phyloP scores from a whole-genome alignment of 2,113 vertebrate species.

The Sylvia atricapilla region DNA sequence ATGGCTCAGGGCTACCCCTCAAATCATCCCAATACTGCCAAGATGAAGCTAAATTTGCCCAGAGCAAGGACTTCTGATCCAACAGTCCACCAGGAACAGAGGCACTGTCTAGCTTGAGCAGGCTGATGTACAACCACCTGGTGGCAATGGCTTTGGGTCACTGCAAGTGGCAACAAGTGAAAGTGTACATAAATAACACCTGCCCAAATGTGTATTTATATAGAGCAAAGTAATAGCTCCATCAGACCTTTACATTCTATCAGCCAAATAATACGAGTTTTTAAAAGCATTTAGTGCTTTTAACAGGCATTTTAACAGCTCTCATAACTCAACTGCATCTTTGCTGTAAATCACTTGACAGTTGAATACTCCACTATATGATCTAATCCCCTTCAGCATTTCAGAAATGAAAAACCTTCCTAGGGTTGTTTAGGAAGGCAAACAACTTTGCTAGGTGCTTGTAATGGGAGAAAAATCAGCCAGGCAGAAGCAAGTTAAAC shows the following conservation, averaged over 20 bases:
- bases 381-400: conserved; percentile 18
- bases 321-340: conserved; percentile 42
- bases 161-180: neutral
- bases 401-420: neutral
- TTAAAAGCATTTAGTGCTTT: conserved; percentile 52
- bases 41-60: neutral
- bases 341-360: conserved; percentile 20
- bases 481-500: neutral
- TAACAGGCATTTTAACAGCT: conserved; percentile 40
- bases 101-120: neutral
- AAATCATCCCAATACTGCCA: neutral
- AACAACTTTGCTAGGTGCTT: neutral
- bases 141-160: neutral
- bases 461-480: neutral
- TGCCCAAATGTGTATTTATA: neutral
- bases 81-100: fast-evolving
- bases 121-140: neutral
- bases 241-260: conserved; percentile 40
- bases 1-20: neutral
- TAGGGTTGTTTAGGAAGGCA: neutral
- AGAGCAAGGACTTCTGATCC: neutral
- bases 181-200: neutral
- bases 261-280: conserved; percentile 51
- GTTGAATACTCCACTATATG: neutral
- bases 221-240: conserved; percentile 11